phyloP scores from a whole-genome alignment of 2,797 vertebrate species.

The Argya squamiceps region DNA sequence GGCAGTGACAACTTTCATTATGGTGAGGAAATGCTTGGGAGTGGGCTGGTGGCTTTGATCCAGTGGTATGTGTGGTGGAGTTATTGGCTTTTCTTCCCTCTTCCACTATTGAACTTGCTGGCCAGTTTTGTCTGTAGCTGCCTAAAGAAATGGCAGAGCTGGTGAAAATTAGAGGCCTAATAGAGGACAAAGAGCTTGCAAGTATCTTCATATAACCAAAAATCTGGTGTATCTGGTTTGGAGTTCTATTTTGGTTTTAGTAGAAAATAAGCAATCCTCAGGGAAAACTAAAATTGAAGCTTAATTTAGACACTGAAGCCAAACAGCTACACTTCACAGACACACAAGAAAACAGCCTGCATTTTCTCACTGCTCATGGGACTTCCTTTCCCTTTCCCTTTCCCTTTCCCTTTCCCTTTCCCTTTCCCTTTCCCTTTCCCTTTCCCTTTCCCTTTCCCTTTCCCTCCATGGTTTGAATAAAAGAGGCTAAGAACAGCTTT shows the following conservation, averaged over 20 bases:
- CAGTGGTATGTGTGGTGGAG: neutral
- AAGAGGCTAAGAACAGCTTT: neutral
- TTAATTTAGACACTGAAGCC: neutral
- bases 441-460: too few relatives aligned
- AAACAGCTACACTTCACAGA: neutral
- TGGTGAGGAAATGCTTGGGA: neutral
- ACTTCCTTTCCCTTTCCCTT: neutral
- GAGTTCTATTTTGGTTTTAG: neutral
- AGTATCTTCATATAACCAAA: neutral
- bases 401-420: too few relatives aligned
- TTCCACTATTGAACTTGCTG: neutral
- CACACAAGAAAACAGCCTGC: neutral
- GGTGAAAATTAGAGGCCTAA: neutral
- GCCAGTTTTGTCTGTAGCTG: neutral
- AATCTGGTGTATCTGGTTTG: neutral
- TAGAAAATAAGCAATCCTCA: neutral
- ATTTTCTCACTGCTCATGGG: neutral
- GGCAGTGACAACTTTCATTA: neutral
- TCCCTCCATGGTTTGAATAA: neutral
- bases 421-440: too few relatives aligned
- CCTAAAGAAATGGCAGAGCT: neutral
- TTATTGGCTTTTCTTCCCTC: neutral
- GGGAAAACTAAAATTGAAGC: neutral
- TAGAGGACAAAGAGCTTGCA: neutral
- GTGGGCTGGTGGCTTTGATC: neutral